A percentile compares a stretch with the other conserved stretches of the same genome.
Evolutionary conservation across 1,140 invertebrate genomes (phyloP).

Genomic region (Euura saliciscinereae): DNA sequence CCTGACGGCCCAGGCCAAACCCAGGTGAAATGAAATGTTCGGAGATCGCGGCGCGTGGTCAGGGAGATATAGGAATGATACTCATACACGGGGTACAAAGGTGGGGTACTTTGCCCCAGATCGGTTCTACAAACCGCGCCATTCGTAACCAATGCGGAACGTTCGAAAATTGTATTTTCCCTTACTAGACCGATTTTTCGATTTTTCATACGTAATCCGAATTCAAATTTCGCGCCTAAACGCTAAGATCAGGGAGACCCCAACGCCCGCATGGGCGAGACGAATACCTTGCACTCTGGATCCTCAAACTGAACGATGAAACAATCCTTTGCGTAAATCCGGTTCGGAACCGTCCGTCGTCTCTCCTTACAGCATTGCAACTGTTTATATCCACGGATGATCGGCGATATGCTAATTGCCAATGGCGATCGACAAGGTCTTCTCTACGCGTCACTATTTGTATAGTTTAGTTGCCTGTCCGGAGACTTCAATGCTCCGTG

Average conservation of each 20-base stretch:
- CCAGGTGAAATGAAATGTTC: conserved; percentile 7
- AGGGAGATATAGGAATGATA: neutral
- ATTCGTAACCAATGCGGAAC: too few relatives aligned
- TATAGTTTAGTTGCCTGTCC: too few relatives aligned
- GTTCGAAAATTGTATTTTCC: too few relatives aligned
- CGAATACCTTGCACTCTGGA: neutral
- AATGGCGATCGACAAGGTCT: conserved; percentile 1
- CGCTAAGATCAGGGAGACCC: neutral
- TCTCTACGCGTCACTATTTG: neutral
- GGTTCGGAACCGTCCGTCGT: too few relatives aligned
- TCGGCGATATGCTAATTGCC: conserved; percentile 1
- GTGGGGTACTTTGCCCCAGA: conserved; percentile 20
- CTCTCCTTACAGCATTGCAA: neutral
- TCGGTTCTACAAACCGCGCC: neutral
- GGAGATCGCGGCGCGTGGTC: neutral
- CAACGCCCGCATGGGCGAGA: neutral
- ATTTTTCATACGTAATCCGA: neutral
- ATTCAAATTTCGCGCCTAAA: too few relatives aligned
- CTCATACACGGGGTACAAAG: neutral
- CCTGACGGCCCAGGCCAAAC: conserved; percentile 39
- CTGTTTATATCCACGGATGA: conserved; percentile 1
- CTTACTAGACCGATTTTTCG: neutral
- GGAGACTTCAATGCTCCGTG: too few relatives aligned
- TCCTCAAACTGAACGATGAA: too few relatives aligned
- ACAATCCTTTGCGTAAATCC: too few relatives aligned